Evolutionary conservation across 2,797 vertebrate species (phyloP).

Genomic region (Spea hammondii): DNA sequence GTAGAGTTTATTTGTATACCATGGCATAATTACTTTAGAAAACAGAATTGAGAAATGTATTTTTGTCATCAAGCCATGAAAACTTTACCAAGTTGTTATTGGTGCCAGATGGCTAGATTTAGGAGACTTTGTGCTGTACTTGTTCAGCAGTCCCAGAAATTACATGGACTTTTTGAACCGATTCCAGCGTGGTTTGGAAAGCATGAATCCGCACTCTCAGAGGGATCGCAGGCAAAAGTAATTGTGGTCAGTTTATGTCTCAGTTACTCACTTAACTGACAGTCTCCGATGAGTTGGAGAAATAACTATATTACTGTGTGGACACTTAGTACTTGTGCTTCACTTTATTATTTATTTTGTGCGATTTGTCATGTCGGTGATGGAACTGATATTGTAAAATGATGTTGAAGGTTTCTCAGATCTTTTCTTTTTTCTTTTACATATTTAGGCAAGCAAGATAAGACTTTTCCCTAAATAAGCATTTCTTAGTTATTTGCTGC

Average conservation of each 20-base stretch:
- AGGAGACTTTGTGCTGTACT: slow-evolving; percentile 53
- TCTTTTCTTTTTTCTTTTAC: neutral
- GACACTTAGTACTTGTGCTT: slow-evolving; percentile 55
- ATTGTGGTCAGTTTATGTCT: slow-evolving; percentile 56
- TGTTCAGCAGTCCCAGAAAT: slow-evolving; percentile 53
- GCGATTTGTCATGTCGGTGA: slow-evolving; percentile 64
- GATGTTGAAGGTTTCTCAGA: neutral
- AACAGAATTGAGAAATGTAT: slow-evolving; percentile 41
- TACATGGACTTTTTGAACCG: slow-evolving; percentile 57
- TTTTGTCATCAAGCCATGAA: slow-evolving; percentile 50
- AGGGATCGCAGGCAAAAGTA: slow-evolving; percentile 51
- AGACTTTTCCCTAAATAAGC: no score
- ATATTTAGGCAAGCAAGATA: neutral
- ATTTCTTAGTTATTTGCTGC: neutral
- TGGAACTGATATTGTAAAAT: slow-evolving; percentile 53
- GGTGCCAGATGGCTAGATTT: slow-evolving; percentile 57
- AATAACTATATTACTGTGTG: slow-evolving; percentile 64
- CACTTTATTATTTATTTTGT: slow-evolving; percentile 53
- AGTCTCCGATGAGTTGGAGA: slow-evolving; percentile 59
- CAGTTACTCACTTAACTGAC: slow-evolving; percentile 66
- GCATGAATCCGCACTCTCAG: slow-evolving; percentile 55
- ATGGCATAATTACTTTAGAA: slow-evolving; percentile 37
- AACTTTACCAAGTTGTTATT: slow-evolving; percentile 54
- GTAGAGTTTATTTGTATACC: slow-evolving; percentile 23
- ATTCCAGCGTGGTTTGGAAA: slow-evolving; percentile 56